Evolutionary conservation across 2,888 invertebrate species (phyloP).

Genomic region (Ophioninae sp.): DNA sequence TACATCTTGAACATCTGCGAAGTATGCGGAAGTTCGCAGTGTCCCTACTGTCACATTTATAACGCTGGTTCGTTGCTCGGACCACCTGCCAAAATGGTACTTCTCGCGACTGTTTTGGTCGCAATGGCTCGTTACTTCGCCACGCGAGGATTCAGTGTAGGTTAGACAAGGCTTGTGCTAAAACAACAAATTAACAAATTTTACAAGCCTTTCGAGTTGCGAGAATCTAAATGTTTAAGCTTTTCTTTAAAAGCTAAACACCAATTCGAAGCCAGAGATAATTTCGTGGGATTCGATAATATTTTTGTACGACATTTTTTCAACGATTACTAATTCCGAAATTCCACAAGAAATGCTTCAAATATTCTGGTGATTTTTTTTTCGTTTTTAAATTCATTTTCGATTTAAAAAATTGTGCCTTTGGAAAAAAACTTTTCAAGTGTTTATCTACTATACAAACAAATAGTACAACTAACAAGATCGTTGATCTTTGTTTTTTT

Average conservation of each 20-base stretch:
- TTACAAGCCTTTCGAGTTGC: not conserved
- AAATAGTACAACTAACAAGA: slow-evolving; percentile 39
- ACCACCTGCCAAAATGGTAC: slow-evolving; percentile 71
- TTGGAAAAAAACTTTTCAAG: not conserved
- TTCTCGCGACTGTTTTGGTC: slow-evolving; percentile 67
- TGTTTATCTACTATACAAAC: not conserved
- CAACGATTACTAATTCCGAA: not conserved
- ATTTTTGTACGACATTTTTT: not conserved
- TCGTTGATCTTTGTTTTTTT: slow-evolving; percentile 27
- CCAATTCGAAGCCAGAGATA: not conserved
- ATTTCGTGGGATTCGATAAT: not conserved
- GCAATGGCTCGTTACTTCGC: slow-evolving; percentile 70
- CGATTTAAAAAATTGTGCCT: slow-evolving; percentile 1
- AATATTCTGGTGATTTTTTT: not conserved
- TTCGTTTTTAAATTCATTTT: not conserved
- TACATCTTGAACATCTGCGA: slow-evolving; percentile 95
- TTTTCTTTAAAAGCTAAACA: not conserved
- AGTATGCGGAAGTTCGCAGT: slow-evolving; percentile 96
- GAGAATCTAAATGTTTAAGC: not conserved
- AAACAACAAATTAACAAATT: not conserved
- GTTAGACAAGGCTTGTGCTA: slow-evolving; percentile 59
- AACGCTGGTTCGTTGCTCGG: slow-evolving; percentile 83
- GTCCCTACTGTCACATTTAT: slow-evolving; percentile 95
- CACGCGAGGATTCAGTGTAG: slow-evolving; percentile 72
- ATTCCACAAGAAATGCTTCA: not conserved